Percentiles rank a stretch among this genome's conserved stretches.
These are phyloP conservation scores for Catamblyrhynchus diadema DNA, from an alignment of 2,797 vertebrate genomes.

Conservation along the genomic window DNA sequence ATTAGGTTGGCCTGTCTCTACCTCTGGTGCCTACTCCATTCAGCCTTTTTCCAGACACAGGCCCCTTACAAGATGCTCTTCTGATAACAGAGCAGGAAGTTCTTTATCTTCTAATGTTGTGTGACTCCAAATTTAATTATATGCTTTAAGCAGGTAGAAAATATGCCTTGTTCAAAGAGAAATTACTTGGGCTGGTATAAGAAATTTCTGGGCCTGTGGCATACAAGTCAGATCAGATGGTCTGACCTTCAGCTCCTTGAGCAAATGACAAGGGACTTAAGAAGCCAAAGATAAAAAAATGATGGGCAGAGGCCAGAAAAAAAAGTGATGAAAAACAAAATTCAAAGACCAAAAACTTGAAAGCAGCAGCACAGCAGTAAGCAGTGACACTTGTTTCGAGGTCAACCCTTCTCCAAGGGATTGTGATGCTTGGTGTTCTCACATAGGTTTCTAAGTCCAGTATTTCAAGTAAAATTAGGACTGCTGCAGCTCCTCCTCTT, in stretches of 20 bases:
- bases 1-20: background rate
- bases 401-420: background rate
- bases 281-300: background rate
- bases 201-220: slow-evolving; percentile 7
- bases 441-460: background rate
- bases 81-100: slow-evolving; percentile 43
- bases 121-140: slow-evolving; percentile 33
- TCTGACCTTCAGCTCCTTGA: background rate
- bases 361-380: background rate
- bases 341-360: background rate
- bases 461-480: slow-evolving; percentile 29
- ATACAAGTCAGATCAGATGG: background rate
- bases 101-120: slow-evolving; percentile 6
- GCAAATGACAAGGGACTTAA: background rate
- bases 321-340: background rate
- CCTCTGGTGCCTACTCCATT: background rate
- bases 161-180: slow-evolving; percentile 12
- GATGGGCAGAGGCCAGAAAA: background rate
- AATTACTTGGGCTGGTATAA: slow-evolving; percentile 11
- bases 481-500: slow-evolving; percentile 33
- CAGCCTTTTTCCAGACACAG: background rate
- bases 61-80: background rate
- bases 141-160: background rate
- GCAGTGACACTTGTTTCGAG: background rate
- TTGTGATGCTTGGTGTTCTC: background rate